Base-by-base conservation (phyloP, 2,113 vertebrate species). In the Tupaia tana region DNA sequence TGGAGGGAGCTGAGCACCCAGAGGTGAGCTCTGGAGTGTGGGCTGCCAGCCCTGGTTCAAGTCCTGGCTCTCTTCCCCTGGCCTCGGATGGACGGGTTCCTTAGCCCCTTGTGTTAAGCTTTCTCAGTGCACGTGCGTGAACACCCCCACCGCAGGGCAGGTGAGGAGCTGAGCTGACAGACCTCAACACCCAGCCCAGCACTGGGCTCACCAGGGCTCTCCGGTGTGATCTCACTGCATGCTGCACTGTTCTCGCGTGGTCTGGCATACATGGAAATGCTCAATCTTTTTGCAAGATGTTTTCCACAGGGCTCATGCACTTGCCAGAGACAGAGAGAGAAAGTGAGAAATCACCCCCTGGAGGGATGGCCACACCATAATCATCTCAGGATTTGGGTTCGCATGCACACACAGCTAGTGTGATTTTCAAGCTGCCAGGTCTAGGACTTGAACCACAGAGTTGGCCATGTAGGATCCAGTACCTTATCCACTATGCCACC, bases 201-300 rank as follows among this genome's bases (percentile, higher is more conserved):
- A 77, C 58, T 6, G 56, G 85, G 69, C 52, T 96, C 86, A 18
- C 29, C 22, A n/a, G 6, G 43, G 83, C 31, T 9, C 61, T 24
- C 59, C 0, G 18, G n/a, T 6, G 9, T 12, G 10, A 31, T 9
- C 18, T 19, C 9, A 18, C 8, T 24, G 66, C 43, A 9, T 24
- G 54, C 11, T 12, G n/a, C 31, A 2, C 20, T n/a, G 31, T 34
- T 69, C 75, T 67, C 27, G 1, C 5, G 16, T 4, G 10, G 78
- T 25, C 2, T 70, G 54, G 67, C 7, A 16, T 18, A 9, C 1
- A 66, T 0, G 0, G 6, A 73, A 6, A 27, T 0, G 0, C n/a
- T 25, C 43, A 43, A 43, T 43, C 43, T 6, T 43, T 43, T 43
- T 43, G 43, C 6, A 43, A 43, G 43, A 43, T 43, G 6, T 43